Base-by-base conservation (phyloP, 2,797 vertebrate species). In the Melanotaenia trifasciata region DNA sequence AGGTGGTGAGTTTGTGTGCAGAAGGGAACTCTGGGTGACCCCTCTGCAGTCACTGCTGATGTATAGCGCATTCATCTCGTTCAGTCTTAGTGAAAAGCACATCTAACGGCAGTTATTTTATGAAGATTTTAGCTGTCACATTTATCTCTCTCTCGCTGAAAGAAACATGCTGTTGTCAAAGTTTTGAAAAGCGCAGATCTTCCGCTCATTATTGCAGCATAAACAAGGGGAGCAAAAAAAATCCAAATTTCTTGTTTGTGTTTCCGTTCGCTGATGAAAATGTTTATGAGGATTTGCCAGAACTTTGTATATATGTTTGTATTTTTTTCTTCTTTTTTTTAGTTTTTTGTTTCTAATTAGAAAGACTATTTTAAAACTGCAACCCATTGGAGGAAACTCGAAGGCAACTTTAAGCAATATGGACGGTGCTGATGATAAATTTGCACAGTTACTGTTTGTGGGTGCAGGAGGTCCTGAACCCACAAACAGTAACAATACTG, bases 1-100 rank as follows among this genome's bases (percentile, higher is more conserved):
- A 94, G 94, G 90, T 82, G n/a, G 0, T 7, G 5, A 22, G 14
- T 59, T 57, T 68, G 73, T 54, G 9, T 89, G 89, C 94, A 88
- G 87, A 66, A 77, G 89, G 91, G 95, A 95, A 96, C 95, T 96
- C 91, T 95, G 80, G 38, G 81, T 96, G 95, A 96, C 95, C 95
- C 92, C 93, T 92, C 84, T 62, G 74, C 90, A 94, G 93, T 93
- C 89, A 83, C 74, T 85, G 88, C 90, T 93, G 93, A 94, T 94
- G 93, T 94, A 94, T 94, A 87, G 91, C 90, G 90, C 90, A 94
- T 94, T 94, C 87, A 93, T 93, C 90, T 92, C 74, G 81, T 87
- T 92, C 89, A 84, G 89, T 93, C 90, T 92, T 92, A 90, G 87
- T 84, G 79, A 92, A 88, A 91, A 87, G 84, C 88, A 93, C 91